phyloP scores from a whole-genome alignment of 2,797 vertebrate species.

The Xiphophorus birchmanni region DNA sequence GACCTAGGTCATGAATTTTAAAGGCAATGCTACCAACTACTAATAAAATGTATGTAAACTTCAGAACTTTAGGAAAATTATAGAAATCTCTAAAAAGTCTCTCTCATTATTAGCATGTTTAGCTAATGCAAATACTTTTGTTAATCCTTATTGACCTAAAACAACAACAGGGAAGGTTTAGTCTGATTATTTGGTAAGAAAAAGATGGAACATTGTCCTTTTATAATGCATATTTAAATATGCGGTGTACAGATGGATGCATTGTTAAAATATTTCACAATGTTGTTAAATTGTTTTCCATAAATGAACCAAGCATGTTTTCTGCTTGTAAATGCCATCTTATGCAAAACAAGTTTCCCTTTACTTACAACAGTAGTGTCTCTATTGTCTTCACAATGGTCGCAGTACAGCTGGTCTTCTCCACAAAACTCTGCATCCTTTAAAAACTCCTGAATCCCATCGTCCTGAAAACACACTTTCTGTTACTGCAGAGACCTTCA shows the following conservation, averaged over 20 bases:
- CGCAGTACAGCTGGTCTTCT: background rate
- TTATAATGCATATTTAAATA: background rate
- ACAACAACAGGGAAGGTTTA: background rate
- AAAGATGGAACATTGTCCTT: background rate
- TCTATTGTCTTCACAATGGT: fast-evolving
- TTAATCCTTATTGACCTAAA: background rate
- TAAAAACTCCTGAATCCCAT: background rate
- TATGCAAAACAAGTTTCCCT: background rate
- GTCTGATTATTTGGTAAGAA: background rate
- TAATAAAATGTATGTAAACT: background rate
- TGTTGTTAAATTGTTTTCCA: background rate
- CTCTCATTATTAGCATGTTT: background rate
- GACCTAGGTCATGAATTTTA: background rate
- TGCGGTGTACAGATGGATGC: background rate
- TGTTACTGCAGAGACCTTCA: background rate
- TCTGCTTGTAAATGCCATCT: background rate
- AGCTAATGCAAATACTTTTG: background rate
- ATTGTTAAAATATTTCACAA: background rate
- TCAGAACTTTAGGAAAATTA: background rate
- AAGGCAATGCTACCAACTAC: background rate
- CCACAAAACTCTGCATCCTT: background rate
- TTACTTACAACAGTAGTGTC: fast-evolving
- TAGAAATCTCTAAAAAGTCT: background rate
- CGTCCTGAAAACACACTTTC: background rate
- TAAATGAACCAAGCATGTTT: background rate